Base-by-base conservation (phyloP, 2,113 vertebrate species). In the Sapayoa aenigma region DNA sequence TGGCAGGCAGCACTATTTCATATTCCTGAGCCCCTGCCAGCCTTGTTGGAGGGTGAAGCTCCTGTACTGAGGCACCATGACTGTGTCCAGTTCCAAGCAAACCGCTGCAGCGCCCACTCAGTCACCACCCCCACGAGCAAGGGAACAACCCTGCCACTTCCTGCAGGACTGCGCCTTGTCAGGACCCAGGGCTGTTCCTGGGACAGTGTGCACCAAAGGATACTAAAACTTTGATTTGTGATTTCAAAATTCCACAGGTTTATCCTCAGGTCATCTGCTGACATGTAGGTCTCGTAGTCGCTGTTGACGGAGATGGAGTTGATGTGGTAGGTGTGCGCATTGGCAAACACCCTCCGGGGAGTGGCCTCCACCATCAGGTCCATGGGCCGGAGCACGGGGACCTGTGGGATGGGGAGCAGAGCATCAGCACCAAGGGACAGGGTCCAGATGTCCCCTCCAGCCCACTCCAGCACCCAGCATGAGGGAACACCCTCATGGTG, bases 281-380 rank as follows among this genome's bases (percentile, higher is more conserved):
- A 99, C 99, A 99, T 99, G 98, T 98, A 99, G 42, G 99, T 99
- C 97, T 99, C 99, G 15, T 99, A 99, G 98, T 99, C 99, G 1
- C 99, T 99, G 98, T 99, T 99, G 97, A 99, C 99, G 0, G 99
- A 99, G 98, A 99, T 99, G 97, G 99, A 99, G 98, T 99, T 99
- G 98, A 99, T 99, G 98, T 99, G 99, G 97, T 99, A 99, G 15
- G 99, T 99, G 93, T 99, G 99, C 1, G 99, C 99, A 0, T 99
- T 99, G 97, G 99, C 99, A 82, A 99, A 99, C 22, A 99, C 98
- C 66, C 99, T 97, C 50, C 99, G 97, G 0, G 99, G 99, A 35
- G 98, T 99, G 63, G 99, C 99, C 96, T 99, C 99, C 80, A 99
- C 99, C 99, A 99, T 99, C 96, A 99, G 96, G 96, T 99, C 99